Percentiles rank a stretch among this genome's conserved stretches.
phyloP scores from a whole-genome alignment of 1,140 invertebrate genomes.

The Spodoptera frugiperda region DNA sequence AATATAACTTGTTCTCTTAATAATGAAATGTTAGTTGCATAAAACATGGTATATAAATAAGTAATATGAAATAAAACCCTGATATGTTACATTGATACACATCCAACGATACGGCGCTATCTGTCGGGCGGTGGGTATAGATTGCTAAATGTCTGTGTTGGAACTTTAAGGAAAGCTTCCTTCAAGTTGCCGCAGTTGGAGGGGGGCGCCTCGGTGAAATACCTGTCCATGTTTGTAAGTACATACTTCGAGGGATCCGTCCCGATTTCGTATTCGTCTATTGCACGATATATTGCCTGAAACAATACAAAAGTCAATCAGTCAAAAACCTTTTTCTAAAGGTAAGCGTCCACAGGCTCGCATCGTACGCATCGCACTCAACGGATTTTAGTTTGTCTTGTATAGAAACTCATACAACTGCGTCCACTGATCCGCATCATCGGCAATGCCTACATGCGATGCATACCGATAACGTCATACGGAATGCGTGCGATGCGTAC shows the following conservation, averaged over 20 bases:
- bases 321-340: too few species aligned
- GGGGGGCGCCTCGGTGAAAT: conserved; percentile 60
- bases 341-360: too few species aligned
- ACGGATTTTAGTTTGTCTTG: too few species aligned
- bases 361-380: too few species aligned
- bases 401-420: too few species aligned
- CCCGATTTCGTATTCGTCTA: conserved; percentile 69
- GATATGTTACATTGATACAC: not conserved
- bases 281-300: conserved; percentile 74
- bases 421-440: too few species aligned
- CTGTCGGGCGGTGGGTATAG: conserved; percentile 58
- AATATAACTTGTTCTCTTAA: too few species aligned
- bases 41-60: not conserved
- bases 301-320: conserved; percentile 43
- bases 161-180: conserved; percentile 70
- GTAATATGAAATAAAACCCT: conserved; percentile 16
- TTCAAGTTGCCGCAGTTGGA: conserved; percentile 74
- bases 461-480: too few species aligned
- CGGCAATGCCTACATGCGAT: too few species aligned
- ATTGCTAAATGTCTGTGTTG: conserved; percentile 58
- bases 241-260: conserved; percentile 61
- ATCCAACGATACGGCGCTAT: conserved; percentile 43
- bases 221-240: conserved; percentile 66
- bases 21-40: not conserved
- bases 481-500: too few species aligned